These are phyloP conservation scores for Glyphotaelius pellucidus DNA, from an alignment of 2,888 invertebrate genomes.

Conservation along the genomic window DNA sequence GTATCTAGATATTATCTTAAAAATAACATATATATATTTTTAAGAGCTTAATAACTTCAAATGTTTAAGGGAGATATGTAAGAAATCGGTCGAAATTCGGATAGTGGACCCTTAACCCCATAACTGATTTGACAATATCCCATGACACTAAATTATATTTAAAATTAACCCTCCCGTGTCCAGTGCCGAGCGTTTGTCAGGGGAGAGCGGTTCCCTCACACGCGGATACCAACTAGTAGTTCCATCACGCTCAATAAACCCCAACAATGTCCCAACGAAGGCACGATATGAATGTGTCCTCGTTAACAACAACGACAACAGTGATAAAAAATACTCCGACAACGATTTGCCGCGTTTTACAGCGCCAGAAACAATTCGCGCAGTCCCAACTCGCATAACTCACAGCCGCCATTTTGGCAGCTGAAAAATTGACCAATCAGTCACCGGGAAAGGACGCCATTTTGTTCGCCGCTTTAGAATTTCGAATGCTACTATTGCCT, in stretches of 20 bases:
- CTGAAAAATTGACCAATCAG: slow-evolving; percentile 54
- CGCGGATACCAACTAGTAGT: neutral
- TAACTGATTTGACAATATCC: neutral
- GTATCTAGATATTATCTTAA: too few relatives aligned
- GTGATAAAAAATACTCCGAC: slow-evolving; percentile 39
- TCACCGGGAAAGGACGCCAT: slow-evolving; percentile 44
- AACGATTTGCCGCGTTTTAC: slow-evolving; percentile 35
- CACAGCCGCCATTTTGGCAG: slow-evolving; percentile 44
- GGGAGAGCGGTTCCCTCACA: neutral
- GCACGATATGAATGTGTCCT: slow-evolving; percentile 24
- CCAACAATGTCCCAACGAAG: slow-evolving; percentile 4
- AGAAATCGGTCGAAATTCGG: too few relatives aligned
- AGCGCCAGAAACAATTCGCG: slow-evolving; percentile 49
- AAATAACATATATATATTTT: too few relatives aligned
- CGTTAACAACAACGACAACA: slow-evolving; percentile 46
- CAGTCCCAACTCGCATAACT: slow-evolving; percentile 17
- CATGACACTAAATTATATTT: neutral
- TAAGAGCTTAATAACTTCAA: too few relatives aligned
- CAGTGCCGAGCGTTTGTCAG: neutral
- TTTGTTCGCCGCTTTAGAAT: slow-evolving; percentile 28
- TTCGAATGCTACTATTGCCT: slow-evolving; percentile 12
- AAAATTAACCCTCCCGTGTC: neutral
- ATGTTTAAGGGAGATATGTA: too few relatives aligned
- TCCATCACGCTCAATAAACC: neutral
- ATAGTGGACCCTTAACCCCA: neutral